Evolutionary conservation across 2,113 vertebrate species (phyloP), one percentile per base, ranked within the genome.

Genomic region (Saimiri boliviensis): DNA sequence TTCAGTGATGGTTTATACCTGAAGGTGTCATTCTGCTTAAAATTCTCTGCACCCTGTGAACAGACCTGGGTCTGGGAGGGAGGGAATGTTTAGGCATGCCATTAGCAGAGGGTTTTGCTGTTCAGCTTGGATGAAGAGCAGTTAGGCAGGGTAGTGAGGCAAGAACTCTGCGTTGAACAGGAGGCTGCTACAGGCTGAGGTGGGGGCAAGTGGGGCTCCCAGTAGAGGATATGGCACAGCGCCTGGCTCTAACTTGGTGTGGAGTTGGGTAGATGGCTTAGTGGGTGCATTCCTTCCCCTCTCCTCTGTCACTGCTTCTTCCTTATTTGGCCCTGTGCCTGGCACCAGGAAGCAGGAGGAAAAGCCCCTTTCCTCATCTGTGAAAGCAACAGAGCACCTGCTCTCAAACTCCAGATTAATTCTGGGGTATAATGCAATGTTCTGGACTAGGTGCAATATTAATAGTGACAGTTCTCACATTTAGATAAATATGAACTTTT

Each of bases 21-120:
- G 4, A 83, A 74, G 56, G 47, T 76, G 49, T 89, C 25, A 79
- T 49, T 40, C n/a, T 32, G 58, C 79, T 82, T 95, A 66, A 89
- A 8, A 47, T 73, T 70, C 49, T 92, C 40, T 12, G 3, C 5
- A 20, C 8, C 2, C 8, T 23, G 13, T 60, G n/a, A 56, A 40
- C 6, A 80, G 30, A 25, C 11, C 40, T 54, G 25, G 19, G 12
- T n/a, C 60, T 56, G 32, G 52, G 19, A 77, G n/a, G 2, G 2
- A 49, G 5, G 35, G 23, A 86, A 88, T 49, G 30, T 30, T 58
- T 74, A 74, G 58, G 8, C 21, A 5, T 35, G 2, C 5, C 20
- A 52, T 82, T 8, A 42, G 30, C 86, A 54, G 56, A 68, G 9
- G 45, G 20, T 16, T 90, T 56, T 96, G 23, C 40, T 86, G 9